These are phyloP conservation scores for Chrysemys picta DNA, from an alignment of 2,113 vertebrate genomes.

Conservation along the genomic window DNA sequence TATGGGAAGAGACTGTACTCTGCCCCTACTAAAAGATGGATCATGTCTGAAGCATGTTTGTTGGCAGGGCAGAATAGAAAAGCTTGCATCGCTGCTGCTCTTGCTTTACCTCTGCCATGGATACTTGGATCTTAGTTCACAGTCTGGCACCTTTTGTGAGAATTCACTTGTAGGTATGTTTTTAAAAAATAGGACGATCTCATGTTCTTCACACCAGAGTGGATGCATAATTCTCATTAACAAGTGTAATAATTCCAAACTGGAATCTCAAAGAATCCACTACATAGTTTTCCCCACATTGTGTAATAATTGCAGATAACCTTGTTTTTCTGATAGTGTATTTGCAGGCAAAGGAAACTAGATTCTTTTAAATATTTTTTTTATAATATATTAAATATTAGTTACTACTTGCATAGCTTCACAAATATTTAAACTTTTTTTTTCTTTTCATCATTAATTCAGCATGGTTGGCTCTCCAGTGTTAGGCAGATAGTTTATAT, in stretches of 20 bases:
- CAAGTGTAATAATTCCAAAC: fast-evolving
- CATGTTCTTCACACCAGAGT: neutral
- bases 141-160: neutral
- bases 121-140: neutral
- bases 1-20: neutral
- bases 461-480: neutral
- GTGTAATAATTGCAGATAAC: fast-evolving
- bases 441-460: neutral
- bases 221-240: too few relatives aligned
- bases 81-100: fast-evolving
- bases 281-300: neutral
- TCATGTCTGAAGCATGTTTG: neutral
- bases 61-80: neutral
- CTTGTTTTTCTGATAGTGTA: neutral
- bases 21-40: neutral
- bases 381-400: neutral
- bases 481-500: neutral
- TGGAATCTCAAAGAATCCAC: neutral
- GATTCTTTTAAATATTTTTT: neutral
- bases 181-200: neutral
- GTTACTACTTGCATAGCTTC: neutral
- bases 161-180: neutral
- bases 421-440: neutral
- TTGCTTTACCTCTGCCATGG: neutral
- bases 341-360: neutral